A percentile compares a stretch with the other conserved stretches of the same genome.
Evolutionary conservation across 2,888 invertebrate species (phyloP).

Genomic region (Polydesmus complanatus): DNA sequence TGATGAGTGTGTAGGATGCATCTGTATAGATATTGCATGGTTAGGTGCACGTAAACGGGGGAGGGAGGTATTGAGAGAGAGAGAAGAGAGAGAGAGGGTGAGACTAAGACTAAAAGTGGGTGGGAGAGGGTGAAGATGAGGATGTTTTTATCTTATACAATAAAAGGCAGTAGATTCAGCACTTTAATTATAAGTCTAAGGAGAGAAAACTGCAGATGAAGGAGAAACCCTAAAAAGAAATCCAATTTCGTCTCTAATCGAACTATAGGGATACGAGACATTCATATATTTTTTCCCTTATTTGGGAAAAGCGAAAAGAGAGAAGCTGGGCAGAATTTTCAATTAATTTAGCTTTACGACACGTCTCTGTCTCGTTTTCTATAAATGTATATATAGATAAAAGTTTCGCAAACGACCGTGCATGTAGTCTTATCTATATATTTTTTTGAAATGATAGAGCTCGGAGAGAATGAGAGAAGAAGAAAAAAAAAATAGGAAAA

Average conservation of each 20-base stretch:
- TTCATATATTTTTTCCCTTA: no score
- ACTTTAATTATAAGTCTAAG: background rate
- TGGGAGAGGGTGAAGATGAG: no score
- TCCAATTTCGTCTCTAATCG: background rate
- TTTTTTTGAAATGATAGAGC: background rate
- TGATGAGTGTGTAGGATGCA: background rate
- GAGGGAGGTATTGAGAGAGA: background rate
- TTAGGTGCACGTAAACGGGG: background rate
- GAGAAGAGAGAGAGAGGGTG: background rate
- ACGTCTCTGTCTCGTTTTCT: background rate
- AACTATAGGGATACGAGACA: background rate
- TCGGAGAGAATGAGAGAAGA: background rate
- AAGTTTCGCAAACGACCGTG: background rate
- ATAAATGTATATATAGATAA: background rate
- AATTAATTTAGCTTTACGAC: background rate
- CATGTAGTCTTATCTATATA: background rate
- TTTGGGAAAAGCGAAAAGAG: no score
- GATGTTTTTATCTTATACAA: background rate
- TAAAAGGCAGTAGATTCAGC: background rate
- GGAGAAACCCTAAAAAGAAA: background rate
- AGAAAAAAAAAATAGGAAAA: no score
- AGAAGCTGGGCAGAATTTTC: background rate
- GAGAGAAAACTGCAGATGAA: background rate
- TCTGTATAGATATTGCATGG: background rate
- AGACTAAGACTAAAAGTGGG: background rate